Conservation (phyloP, 1,140 invertebrate species). For the Thaumatotibia leucotreta region DNA sequence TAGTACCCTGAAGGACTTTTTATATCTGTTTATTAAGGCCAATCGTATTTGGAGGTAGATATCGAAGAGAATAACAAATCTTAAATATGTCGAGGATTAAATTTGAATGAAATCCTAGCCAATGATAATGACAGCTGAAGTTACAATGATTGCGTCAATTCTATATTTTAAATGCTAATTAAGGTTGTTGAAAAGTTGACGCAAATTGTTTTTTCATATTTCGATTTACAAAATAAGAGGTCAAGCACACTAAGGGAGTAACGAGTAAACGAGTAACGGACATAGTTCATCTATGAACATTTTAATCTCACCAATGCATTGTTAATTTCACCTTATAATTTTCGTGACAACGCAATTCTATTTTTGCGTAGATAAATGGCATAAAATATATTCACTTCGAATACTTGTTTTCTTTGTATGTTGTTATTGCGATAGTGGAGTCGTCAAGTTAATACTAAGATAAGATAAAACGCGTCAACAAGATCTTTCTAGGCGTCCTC, state of each 20-base stretch:
- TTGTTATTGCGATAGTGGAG: not conserved
- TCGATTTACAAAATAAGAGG: too few species aligned
- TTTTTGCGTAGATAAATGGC: not conserved
- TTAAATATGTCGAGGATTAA: not conserved
- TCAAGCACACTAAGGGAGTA: too few species aligned
- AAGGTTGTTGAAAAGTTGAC: not conserved
- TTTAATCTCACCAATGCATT: too few species aligned
- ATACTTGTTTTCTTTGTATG: not conserved
- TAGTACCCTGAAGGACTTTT: not conserved
- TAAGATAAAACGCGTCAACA: not conserved
- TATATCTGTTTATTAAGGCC: not conserved
- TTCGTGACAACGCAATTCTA: not conserved
- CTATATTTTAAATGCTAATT: not conserved
- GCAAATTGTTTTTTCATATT: not conserved
- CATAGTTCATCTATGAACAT: too few species aligned
- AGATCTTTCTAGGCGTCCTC: not conserved
- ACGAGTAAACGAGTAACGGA: too few species aligned
- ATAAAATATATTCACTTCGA: not conserved
- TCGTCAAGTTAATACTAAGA: not conserved
- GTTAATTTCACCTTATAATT: too few species aligned
- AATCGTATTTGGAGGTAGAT: not conserved
- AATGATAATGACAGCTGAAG: not conserved
- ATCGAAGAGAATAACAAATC: not conserved
- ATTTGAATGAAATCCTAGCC: not conserved
- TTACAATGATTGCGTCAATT: not conserved